These are phyloP conservation scores for Zophobas morio DNA, from an alignment of 1,140 invertebrate species.

Conservation along the genomic window DNA sequence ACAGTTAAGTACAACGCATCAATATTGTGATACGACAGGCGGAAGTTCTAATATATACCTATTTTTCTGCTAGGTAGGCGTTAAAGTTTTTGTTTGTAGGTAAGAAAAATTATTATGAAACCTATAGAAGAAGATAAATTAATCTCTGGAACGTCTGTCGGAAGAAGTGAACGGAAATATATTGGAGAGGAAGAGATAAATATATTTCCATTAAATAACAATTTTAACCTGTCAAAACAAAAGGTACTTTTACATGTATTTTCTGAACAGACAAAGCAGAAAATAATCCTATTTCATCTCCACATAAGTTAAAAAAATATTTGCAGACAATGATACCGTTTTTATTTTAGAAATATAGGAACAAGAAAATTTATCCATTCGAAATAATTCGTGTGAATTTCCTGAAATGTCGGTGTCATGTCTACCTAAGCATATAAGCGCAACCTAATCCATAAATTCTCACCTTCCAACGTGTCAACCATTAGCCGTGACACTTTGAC, in stretches of 20 bases:
- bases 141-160: constrained; percentile 32
- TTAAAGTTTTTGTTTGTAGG: no score
- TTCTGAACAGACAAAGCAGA: constrained; percentile 3
- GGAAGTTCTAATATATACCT: neutral
- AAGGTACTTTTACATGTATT: constrained; percentile 36
- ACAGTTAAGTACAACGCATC: no score
- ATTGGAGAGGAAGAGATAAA: constrained; percentile 39
- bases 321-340: neutral
- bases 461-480: constrained; percentile 30
- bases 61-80: neutral
- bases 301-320: neutral
- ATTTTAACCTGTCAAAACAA: constrained; percentile 39
- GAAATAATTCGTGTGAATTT: constrained; percentile 13
- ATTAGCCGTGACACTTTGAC: constrained; percentile 40
- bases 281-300: constrained; percentile 2
- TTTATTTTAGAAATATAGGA: neutral
- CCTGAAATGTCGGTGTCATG: constrained; percentile 24
- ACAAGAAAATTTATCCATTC: neutral
- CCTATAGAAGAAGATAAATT: constrained; percentile 41
- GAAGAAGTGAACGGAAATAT: constrained; percentile 29
- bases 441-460: constrained; percentile 33
- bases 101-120: constrained; percentile 33
- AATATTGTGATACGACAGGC: no score
- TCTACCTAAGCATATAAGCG: constrained; percentile 34
- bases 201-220: constrained; percentile 43